Conservation (phyloP, 2,113 vertebrate species). For the Phaetusa simplex region DNA sequence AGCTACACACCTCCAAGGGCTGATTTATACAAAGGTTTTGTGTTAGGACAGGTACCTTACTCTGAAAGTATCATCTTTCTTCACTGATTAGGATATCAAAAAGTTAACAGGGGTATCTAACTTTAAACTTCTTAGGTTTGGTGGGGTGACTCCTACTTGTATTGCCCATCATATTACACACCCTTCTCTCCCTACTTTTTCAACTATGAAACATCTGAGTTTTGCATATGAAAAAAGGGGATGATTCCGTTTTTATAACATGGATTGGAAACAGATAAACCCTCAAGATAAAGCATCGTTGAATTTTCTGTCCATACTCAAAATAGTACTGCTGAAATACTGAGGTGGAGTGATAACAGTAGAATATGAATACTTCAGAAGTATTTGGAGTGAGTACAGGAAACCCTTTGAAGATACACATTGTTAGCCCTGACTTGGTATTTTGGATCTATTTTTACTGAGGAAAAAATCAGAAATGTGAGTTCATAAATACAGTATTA, state of each 20-base stretch:
- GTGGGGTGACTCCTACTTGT: not conserved
- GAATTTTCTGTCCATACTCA: not conserved
- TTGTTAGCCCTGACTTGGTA: not conserved
- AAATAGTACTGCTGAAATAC: not conserved
- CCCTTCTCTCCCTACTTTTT: not conserved
- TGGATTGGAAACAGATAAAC: not conserved
- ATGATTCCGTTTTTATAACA: not conserved
- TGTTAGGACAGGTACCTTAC: not conserved
- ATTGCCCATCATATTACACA: not conserved
- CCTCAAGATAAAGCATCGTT: not conserved
- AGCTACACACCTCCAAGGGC: not conserved
- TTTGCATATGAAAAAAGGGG: not conserved
- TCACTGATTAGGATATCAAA: not conserved
- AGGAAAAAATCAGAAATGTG: not conserved
- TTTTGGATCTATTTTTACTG: not conserved
- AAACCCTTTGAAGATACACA: not conserved
- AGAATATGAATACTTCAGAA: not conserved
- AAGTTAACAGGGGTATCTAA: not conserved
- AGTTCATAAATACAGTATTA: not conserved
- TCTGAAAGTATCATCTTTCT: rapidly evolving
- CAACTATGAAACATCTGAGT: not conserved
- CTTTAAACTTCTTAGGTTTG: not conserved
- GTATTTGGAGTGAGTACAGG: not conserved
- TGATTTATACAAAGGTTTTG: not conserved
- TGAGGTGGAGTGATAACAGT: not conserved